Evolutionary conservation across 2,797 vertebrate genomes (phyloP), one percentile per base, ranked within the genome.

Genomic region (Halcyon smyrnensis): DNA sequence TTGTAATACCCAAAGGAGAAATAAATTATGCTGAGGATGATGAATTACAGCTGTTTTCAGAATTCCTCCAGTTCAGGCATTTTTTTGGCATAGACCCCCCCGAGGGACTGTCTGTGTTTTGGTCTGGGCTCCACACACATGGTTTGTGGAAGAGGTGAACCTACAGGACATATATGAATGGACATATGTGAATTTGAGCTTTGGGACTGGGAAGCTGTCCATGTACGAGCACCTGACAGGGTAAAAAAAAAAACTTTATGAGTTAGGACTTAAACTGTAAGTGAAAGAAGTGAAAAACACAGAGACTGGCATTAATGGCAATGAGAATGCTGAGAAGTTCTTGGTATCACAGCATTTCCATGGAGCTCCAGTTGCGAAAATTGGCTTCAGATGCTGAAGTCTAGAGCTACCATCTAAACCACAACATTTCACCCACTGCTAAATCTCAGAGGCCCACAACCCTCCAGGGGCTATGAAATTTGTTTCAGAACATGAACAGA

Each of bases 31-130:
- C 16, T 2, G 21, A 67, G 68, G 64, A 70, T 80, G 68, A 95
- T 91, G 75, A 91, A 94, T 89, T 67, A 45, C 87, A 97, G 84
- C 91, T 96, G 81, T 41, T 92, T 70, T 8, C 75, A 80, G 81
- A 93, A 91, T 70, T 89, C 78, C 64, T 87, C 63, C 68, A 63
- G 46, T 87, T 69, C 45, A 63, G 93, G 63, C 82, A 59, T 77
- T 92, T 89, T 77, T 93, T 80, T 54, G 57, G 54, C 4, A 1
- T 9, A 54, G 51, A 87, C 34, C 30, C 79, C 79, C 91, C 62
- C 30, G 25, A 70, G 87, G 67, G 81, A 80, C 75, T 45, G 43
- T 28, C 74, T 82, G 56, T 6, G 12, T 77, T 87, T 89, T 80
- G n/a, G 46, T 56, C 53, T 20, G 69, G 45, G 23, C 34, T 65